These are phyloP conservation scores for Pardosa pseudoannulata DNA, from an alignment of 2,888 invertebrate species.

Conservation along the genomic window DNA sequence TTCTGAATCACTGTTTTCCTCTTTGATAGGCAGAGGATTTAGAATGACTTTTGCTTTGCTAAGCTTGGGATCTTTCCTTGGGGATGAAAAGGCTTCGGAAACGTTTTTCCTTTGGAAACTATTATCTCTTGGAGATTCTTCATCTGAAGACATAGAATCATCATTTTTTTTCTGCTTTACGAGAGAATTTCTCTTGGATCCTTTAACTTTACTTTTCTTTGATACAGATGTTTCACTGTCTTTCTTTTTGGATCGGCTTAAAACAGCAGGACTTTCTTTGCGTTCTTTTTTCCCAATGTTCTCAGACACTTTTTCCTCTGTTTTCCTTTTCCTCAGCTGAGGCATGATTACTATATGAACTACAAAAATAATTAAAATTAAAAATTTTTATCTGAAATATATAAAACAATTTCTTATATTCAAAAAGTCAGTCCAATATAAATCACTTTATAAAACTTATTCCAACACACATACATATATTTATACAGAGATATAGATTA, in stretches of 20 bases:
- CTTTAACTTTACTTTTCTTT: neutral
- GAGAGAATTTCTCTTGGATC: neutral
- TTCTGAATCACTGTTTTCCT: neutral
- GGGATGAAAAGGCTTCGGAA: neutral
- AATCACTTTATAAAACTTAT: too few species aligned
- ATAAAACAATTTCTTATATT: too few species aligned
- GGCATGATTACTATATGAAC: too few species aligned
- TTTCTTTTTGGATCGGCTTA: neutral
- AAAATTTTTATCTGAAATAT: too few species aligned
- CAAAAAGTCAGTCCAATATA: too few species aligned
- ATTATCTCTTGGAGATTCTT: neutral
- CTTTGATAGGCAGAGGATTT: neutral
- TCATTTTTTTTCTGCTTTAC: neutral
- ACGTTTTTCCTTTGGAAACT: neutral
- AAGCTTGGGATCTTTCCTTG: neutral
- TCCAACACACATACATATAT: too few species aligned
- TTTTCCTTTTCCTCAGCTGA: neutral
- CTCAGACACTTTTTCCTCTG: neutral
- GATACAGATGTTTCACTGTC: neutral
- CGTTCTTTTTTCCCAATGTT: neutral
- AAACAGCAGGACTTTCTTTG: neutral
- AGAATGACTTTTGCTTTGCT: neutral
- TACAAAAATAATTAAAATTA: too few species aligned
- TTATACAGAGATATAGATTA: too few species aligned
- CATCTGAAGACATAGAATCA: neutral